Conservation (phyloP, 2,888 invertebrate genomes). For the Camptogramma bilineatum region DNA sequence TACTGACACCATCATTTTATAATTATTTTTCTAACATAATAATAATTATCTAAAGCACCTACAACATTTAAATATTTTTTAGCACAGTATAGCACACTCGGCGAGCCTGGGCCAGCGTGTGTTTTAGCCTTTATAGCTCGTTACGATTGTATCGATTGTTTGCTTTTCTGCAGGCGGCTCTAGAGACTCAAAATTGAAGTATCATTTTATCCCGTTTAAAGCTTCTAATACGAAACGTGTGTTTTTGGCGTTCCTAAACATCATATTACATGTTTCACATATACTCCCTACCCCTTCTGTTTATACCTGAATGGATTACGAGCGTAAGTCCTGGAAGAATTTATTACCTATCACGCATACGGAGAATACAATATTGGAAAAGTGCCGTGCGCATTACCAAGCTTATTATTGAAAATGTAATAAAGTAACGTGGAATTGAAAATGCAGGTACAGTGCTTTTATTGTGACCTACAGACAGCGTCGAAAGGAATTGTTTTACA, state of each 20-base stretch:
- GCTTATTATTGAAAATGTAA: neutral
- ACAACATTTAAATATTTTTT: too few relatives aligned
- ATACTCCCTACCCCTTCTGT: neutral
- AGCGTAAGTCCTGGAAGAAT: slow-evolving; percentile 11
- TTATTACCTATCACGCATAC: slow-evolving; percentile 12
- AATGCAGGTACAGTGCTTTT: neutral
- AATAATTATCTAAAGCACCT: too few relatives aligned
- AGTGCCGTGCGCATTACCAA: neutral
- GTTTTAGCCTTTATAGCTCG: neutral
- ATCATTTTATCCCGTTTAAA: neutral
- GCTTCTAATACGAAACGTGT: slow-evolving; percentile 7
- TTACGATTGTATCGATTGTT: neutral
- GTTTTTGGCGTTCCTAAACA: slow-evolving; percentile 6
- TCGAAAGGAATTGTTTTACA: too few relatives aligned
- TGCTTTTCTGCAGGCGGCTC: neutral
- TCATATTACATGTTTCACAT: neutral
- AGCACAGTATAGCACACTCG: too few relatives aligned
- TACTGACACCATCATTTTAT: too few relatives aligned
- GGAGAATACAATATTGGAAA: slow-evolving; percentile 14
- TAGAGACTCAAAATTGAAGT: slow-evolving; percentile 1
- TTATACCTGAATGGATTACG: slow-evolving; percentile 6
- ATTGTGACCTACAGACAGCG: neutral
- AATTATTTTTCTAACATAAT: too few relatives aligned
- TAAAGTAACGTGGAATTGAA: neutral
- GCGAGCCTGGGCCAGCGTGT: too few relatives aligned